These are phyloP conservation scores for Sebastes trivittatus DNA, from an alignment of 2,797 vertebrate genomes.

Conservation along the genomic window DNA sequence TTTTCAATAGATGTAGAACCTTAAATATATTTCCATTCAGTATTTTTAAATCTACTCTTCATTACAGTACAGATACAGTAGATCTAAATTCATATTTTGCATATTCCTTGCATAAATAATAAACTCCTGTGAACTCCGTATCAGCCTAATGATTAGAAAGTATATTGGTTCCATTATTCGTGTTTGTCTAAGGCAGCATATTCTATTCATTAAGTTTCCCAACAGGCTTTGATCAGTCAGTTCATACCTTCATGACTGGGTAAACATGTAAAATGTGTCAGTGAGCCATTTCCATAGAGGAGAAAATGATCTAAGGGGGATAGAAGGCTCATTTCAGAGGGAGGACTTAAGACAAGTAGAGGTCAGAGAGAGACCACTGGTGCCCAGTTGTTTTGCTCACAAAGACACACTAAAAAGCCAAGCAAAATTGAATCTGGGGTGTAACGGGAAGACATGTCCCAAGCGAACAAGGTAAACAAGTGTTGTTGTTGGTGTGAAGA, in stretches of 20 bases:
- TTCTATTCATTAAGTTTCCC: slow-evolving; percentile 12
- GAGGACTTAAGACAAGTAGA: slow-evolving; percentile 36
- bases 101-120: background rate
- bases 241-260: background rate
- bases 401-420: slow-evolving; percentile 34
- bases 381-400: slow-evolving; percentile 21
- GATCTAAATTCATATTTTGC: background rate
- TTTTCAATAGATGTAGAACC: slow-evolving; percentile 4
- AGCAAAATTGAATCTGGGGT: slow-evolving; percentile 29
- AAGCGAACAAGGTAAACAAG: slow-evolving; percentile 43
- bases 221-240: slow-evolving; percentile 6
- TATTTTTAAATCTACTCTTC: background rate
- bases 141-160: background rate
- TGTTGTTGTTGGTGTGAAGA: slow-evolving; percentile 24
- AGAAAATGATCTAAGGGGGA: slow-evolving; percentile 2
- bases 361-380: slow-evolving; percentile 38
- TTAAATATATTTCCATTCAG: slow-evolving; percentile 13
- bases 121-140: background rate
- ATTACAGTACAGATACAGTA: background rate
- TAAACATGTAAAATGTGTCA: slow-evolving; percentile 42
- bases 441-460: slow-evolving; percentile 25
- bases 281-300: slow-evolving; percentile 24
- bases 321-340: slow-evolving; percentile 19
- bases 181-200: background rate
- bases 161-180: background rate